Percentiles rank a stretch among this genome's conserved stretches.
These are phyloP conservation scores for Dicrurus megarhynchus DNA, from an alignment of 2,113 vertebrate species.

Conservation along the genomic window DNA sequence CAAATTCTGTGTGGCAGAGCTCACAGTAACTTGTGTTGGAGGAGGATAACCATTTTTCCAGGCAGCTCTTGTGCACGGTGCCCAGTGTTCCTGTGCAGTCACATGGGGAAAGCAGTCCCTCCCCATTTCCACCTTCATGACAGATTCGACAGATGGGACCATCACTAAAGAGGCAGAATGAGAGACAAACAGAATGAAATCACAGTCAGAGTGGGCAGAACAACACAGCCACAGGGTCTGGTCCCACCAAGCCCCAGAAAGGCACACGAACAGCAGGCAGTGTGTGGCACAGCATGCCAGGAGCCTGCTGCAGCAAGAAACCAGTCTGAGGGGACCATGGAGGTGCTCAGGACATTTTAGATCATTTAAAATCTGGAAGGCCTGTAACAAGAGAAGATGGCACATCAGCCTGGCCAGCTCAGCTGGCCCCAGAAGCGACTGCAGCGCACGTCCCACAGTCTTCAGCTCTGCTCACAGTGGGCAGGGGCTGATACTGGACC, in stretches of 20 bases:
- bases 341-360: neutral
- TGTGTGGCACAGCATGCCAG: neutral
- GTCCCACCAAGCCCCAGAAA: neutral
- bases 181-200: neutral
- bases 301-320: neutral
- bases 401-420: neutral
- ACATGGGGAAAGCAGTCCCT: constrained; percentile 89
- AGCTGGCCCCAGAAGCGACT: neutral
- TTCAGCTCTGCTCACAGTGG: neutral
- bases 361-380: neutral
- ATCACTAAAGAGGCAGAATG: constrained; percentile 68
- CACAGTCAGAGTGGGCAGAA: neutral
- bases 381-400: neutral
- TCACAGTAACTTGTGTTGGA: constrained; percentile 99
- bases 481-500: neutral
- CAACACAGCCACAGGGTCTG: neutral
- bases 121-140: constrained; percentile 87
- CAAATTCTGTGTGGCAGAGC: constrained; percentile 95
- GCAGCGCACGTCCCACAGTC: rapidly evolving
- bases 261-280: neutral
- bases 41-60: constrained; percentile 95
- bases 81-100: constrained; percentile 93
- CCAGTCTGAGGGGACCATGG: neutral
- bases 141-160: constrained; percentile 97
- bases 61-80: constrained; percentile 93